Conservation (phyloP, 2,797 vertebrate genomes). For the Lerista edwardsae region DNA sequence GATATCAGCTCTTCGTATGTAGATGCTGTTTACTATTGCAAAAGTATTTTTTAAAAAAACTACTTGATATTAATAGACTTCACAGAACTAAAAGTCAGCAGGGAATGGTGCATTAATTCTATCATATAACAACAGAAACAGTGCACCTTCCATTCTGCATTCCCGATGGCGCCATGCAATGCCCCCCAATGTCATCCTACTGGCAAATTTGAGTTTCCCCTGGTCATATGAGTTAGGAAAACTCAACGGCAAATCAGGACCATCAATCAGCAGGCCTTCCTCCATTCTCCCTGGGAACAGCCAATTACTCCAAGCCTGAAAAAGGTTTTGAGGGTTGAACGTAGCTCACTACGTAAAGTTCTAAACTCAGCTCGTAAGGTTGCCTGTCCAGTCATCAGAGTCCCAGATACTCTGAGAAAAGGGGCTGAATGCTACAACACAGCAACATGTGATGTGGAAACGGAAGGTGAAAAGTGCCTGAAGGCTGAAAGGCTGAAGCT, state of each 20-base stretch:
- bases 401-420: neutral
- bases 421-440: neutral
- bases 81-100: neutral
- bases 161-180: no score
- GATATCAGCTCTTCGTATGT: neutral
- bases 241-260: no score
- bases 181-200: no score
- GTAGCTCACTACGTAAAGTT: neutral
- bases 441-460: no score
- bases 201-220: no score
- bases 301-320: no score
- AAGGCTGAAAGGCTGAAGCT: no score
- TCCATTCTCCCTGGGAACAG: no score
- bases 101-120: neutral
- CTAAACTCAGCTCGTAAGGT: neutral
- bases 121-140: neutral
- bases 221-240: no score
- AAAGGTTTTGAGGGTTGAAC: neutral
- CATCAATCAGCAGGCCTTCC: no score
- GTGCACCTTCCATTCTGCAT: neutral
- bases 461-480: no score
- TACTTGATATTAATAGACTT: neutral
- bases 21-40: slow-evolving; percentile 1
- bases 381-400: neutral
- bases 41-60: slow-evolving; percentile 26